Evolutionary conservation across 1,140 invertebrate genomes (phyloP).

Genomic region (Laupala kohalensis): DNA sequence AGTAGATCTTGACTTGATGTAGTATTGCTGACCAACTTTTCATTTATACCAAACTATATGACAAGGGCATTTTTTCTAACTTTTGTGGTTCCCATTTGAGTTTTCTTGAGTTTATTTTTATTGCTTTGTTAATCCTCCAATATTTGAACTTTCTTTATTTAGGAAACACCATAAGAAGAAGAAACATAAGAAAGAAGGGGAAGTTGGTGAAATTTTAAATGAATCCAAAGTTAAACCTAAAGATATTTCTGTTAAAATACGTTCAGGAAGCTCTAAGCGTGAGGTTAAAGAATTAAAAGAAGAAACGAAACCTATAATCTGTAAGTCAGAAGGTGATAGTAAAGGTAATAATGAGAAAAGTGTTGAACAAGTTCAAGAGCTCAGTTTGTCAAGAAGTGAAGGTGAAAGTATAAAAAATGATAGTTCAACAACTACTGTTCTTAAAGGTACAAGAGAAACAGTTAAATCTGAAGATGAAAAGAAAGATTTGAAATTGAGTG

Average conservation of each 20-base stretch:
- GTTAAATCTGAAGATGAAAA: neutral
- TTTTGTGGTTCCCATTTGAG: too few species aligned
- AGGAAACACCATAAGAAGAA: conserved; percentile 29
- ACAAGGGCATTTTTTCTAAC: too few species aligned
- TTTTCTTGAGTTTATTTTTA: neutral
- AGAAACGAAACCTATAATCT: neutral
- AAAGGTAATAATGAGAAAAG: conserved; percentile 1
- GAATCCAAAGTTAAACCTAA: conserved; percentile 3
- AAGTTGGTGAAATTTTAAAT: neutral
- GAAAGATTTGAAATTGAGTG: neutral
- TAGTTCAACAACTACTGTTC: neutral
- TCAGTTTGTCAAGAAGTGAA: conserved; percentile 21
- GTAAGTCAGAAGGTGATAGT: neutral
- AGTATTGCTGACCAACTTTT: too few species aligned
- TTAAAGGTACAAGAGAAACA: neutral
- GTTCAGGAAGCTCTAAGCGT: conserved; percentile 28
- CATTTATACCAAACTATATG: too few species aligned
- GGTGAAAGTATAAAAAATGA: neutral
- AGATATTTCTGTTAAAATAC: conserved; percentile 17
- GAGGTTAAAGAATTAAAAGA: conserved; percentile 20
- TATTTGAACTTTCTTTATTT: conserved; percentile 14
- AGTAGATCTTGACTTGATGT: too few species aligned
- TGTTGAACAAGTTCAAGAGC: too few species aligned
- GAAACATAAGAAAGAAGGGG: conserved; percentile 14
- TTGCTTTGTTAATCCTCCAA: conserved; percentile 13